Evolutionary conservation across 2,113 vertebrate genomes (phyloP).

Genomic region (Pelodiscus sinensis): DNA sequence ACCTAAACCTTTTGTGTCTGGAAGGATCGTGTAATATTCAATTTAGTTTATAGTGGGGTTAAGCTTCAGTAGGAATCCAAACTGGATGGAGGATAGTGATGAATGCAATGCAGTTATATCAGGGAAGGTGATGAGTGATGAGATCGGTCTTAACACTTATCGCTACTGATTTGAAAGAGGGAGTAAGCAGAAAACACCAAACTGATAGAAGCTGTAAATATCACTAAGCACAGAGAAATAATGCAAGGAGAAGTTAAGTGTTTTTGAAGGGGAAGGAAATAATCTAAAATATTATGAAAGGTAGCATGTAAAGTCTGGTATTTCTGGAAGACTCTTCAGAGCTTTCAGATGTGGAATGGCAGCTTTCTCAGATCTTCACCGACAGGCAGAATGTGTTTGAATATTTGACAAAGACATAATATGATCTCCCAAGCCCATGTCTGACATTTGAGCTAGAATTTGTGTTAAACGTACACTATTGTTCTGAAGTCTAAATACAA

Average conservation of each 20-base stretch:
- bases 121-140: background rate
- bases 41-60: background rate
- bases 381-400: background rate
- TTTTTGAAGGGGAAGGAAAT: background rate
- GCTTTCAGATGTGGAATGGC: background rate
- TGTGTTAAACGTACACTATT: background rate
- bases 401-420: background rate
- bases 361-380: background rate
- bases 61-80: background rate
- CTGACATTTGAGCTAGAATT: background rate
- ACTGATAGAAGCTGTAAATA: background rate
- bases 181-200: background rate
- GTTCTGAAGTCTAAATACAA: background rate
- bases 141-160: background rate
- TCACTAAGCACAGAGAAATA: background rate
- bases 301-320: background rate
- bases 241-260: background rate
- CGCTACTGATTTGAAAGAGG: background rate
- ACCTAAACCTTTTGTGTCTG: accelerated
- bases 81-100: background rate
- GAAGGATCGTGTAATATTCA: background rate
- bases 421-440: background rate
- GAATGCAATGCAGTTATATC: background rate
- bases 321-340: background rate
- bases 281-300: background rate